These are phyloP conservation scores for Myzus persicae DNA, from an alignment of 1,140 invertebrate species.

Conservation along the genomic window DNA sequence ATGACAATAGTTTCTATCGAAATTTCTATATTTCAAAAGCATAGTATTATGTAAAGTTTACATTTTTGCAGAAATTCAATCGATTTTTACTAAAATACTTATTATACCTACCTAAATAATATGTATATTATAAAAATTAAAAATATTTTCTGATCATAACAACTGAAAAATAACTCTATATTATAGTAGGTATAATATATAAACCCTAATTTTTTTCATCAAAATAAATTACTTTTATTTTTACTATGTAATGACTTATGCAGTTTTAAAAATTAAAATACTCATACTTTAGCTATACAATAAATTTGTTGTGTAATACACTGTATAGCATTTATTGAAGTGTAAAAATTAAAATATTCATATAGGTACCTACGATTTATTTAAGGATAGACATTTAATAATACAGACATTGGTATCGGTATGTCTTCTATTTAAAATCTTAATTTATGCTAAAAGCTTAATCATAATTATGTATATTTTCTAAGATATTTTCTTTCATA, in stretches of 20 bases:
- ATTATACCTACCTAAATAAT: no score
- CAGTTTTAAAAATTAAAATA: not conserved
- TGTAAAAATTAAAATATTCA: not conserved
- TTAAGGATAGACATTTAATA: not conserved
- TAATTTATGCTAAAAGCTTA: not conserved
- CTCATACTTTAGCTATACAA: no score
- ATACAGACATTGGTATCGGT: not conserved
- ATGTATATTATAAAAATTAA: not conserved
- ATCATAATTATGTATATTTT: not conserved
- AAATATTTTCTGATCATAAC: not conserved
- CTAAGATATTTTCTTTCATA: not conserved
- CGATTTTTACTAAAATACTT: not conserved
- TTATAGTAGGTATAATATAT: not conserved
- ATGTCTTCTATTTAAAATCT: not conserved
- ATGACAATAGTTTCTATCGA: conserved; percentile 47
- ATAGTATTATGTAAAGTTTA: not conserved
- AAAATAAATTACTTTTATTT: not conserved
- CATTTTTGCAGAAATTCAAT: not conserved
- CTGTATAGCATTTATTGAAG: not conserved
- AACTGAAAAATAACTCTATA: not conserved
- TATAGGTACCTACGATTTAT: no score
- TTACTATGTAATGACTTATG: not conserved
- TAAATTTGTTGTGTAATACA: no score
- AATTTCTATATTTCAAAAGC: not conserved
- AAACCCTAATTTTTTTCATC: not conserved